Evolutionary conservation across 1,140 invertebrate genomes (phyloP), one percentile per base, ranked within the genome.

Genomic region (Apis dorsata): DNA sequence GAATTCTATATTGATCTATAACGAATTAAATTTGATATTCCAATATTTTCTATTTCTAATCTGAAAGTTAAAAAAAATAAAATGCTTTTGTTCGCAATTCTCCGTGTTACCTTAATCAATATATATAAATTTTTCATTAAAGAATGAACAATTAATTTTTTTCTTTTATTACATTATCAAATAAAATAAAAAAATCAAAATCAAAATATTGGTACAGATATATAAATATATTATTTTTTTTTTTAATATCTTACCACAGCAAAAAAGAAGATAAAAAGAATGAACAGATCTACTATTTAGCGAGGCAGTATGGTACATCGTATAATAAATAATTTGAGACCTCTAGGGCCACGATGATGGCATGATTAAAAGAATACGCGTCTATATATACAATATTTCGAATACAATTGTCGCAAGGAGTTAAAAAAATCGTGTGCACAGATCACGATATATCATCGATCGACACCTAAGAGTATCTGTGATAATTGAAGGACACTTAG

Each of bases 321-420:
- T 90, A 74, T 60, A 91, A 91, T 91, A 91, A 91, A 91, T 91
- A 91, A 90, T 79, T 79, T 75, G 51, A 62, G 72, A 28, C 53
- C 76, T 51, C 57, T 83, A 78, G 82, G 86, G 85, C 85, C 84
- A 84, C 70, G 85, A 81, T 69, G 73, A 85, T 89, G 83, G 83
- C 83, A 62, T 85, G 76, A 53, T 86, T 65, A 86, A 76, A 66
- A 84, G 74, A 81, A 82, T 86, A 84, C 80, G 79, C 77, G 76
- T 72, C 78, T 89, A 87, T 89, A 72, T 88, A 90, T 86, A 89
- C 34, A 66, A 44, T 49, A 53, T 60, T 7, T 74, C 55, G 57
- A 74, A 57, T 74, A 55, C 76, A 57, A 28, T 28, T 76, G 69
- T 70, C 49, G 15, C 72, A 60, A 44, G 11, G 44, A 19, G 72